Evolutionary conservation across 2,113 vertebrate species (phyloP).

Genomic region (Leptodactylus fuscus): DNA sequence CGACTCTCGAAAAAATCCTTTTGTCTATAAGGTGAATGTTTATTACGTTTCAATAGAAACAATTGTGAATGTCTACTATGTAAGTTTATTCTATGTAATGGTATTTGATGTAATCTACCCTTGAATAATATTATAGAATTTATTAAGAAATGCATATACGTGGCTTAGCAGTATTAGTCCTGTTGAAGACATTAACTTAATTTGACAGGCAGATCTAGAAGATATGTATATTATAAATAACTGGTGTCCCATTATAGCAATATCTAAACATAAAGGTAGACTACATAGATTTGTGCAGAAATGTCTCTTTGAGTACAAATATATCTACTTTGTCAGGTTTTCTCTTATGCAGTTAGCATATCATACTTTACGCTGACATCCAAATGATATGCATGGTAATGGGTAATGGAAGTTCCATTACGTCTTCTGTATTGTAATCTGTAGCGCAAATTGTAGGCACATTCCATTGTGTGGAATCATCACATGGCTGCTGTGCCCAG

Average conservation of each 20-base stretch:
- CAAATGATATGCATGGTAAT: background rate
- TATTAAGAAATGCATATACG: no score
- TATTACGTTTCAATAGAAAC: background rate
- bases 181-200: no score
- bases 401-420: slow-evolving; percentile 19
- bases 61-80: background rate
- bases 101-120: no score
- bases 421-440: background rate
- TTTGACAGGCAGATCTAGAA: no score
- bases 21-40: slow-evolving; percentile 91
- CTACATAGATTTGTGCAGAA: background rate
- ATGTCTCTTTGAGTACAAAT: background rate
- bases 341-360: background rate
- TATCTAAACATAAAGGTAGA: no score
- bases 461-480: background rate
- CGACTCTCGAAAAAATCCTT: slow-evolving; percentile 94
- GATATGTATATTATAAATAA: no score
- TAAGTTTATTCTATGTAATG: background rate
- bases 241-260: no score
- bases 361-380: background rate
- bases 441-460: slow-evolving; percentile 8
- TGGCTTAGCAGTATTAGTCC: no score
- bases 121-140: no score
- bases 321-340: background rate
- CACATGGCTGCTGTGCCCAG: background rate